Conservation (phyloP, 2,797 vertebrate genomes). For the Aeoliscus strigatus region DNA sequence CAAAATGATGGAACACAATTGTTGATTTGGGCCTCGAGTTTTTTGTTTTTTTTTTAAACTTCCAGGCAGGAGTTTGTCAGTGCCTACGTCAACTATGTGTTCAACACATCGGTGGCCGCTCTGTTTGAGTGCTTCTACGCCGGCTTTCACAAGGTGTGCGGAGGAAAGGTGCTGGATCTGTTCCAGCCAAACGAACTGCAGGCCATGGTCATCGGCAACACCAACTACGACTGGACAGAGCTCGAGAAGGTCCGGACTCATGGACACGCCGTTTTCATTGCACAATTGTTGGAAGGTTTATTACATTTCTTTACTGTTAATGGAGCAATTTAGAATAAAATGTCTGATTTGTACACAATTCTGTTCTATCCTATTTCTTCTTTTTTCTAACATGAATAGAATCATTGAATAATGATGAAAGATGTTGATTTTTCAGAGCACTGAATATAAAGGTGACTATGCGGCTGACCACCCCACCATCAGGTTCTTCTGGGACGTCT, state of each 20-base stretch:
- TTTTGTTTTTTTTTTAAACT: no score
- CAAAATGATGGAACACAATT: no score
- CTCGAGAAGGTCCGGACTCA: constrained; percentile 93
- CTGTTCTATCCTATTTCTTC: no score
- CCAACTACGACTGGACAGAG: constrained; percentile 96
- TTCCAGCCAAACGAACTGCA: constrained; percentile 96
- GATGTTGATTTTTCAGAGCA: constrained; percentile 73
- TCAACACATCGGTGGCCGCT: constrained; percentile 82
- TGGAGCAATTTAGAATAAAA: no score
- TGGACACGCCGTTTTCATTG: no score
- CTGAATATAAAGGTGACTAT: constrained; percentile 92
- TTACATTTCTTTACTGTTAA: no score
- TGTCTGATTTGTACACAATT: no score
- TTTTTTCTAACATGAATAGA: no score
- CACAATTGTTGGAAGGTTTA: no score
- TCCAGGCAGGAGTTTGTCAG: constrained; percentile 92
- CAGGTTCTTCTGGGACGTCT: constrained; percentile 93
- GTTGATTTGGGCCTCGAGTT: no score
- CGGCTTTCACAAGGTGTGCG: constrained; percentile 95
- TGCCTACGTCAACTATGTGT: constrained; percentile 90
- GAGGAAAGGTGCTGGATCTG: constrained; percentile 89
- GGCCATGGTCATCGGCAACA: constrained; percentile 98
- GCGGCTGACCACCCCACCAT: constrained; percentile 89
- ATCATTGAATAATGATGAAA: no score
- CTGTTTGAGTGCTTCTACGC: constrained; percentile 90